These are phyloP conservation scores for Peromyscus californicus DNA, from an alignment of 2,113 vertebrate species.

Conservation along the genomic window DNA sequence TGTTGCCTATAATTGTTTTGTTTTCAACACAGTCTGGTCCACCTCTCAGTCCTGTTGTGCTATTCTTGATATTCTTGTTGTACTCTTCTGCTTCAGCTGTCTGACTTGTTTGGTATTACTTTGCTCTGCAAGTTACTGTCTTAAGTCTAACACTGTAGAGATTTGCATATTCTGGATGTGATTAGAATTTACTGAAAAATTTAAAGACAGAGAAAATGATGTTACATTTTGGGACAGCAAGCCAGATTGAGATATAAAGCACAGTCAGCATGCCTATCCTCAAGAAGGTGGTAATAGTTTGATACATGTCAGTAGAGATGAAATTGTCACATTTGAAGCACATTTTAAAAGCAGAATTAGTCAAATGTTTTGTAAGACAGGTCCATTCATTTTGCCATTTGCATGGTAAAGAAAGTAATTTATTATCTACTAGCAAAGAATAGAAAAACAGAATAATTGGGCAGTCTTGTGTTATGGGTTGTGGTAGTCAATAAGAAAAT, in stretches of 20 bases:
- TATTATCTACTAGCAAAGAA: not conserved
- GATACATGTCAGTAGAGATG: not conserved
- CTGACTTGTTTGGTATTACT: not conserved
- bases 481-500: too few species aligned
- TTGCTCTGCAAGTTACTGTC: not conserved
- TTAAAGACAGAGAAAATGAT: not conserved
- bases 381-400: not conserved
- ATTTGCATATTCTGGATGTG: too few species aligned
- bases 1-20: not conserved
- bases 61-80: not conserved
- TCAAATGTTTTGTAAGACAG: not conserved
- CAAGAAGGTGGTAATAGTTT: not conserved
- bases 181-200: not conserved
- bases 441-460: not conserved
- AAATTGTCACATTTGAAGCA: not conserved
- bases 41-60: not conserved
- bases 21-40: too few species aligned
- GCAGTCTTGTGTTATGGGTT: not conserved
- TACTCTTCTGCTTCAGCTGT: not conserved
- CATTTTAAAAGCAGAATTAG: not conserved
- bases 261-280: fast-evolving
- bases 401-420: not conserved
- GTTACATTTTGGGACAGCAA: not conserved
- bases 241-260: not conserved
- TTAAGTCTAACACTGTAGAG: not conserved